phyloP scores from a whole-genome alignment of 2,888 invertebrate genomes.

The Dione vanillae region DNA sequence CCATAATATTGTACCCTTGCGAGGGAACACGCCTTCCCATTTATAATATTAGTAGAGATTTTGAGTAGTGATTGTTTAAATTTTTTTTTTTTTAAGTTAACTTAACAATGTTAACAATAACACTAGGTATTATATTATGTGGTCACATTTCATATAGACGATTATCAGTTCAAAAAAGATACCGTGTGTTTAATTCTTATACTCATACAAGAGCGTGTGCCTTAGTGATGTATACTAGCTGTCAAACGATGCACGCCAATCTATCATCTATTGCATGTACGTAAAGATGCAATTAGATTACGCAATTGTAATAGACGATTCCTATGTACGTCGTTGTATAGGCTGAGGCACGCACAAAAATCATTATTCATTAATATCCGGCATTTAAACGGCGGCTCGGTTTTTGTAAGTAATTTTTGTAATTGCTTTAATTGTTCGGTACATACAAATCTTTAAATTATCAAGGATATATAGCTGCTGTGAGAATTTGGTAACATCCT shows the following conservation, averaged over 20 bases:
- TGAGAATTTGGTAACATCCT: conserved; percentile 29
- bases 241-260: conserved; percentile 35
- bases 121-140: no score
- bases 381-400: conserved; percentile 54
- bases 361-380: conserved; percentile 66
- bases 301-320: conserved; percentile 30
- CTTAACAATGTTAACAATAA: no score
- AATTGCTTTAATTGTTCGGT: conserved; percentile 50
- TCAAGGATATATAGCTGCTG: conserved; percentile 35
- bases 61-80: no score
- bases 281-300: conserved; percentile 42
- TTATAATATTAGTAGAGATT: no score
- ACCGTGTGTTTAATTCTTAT: conserved; percentile 15
- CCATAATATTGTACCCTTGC: no score
- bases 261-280: conserved; percentile 31
- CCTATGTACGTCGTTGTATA: conserved; percentile 20
- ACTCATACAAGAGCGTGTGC: conserved; percentile 4
- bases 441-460: conserved; percentile 36
- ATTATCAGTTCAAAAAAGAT: background rate
- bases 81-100: no score
- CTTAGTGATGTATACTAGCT: conserved; percentile 23
- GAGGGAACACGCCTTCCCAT: no score
- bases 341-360: conserved; percentile 60
- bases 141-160: background rate
- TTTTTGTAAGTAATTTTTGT: conserved; percentile 53